phyloP scores from a whole-genome alignment of 2,888 invertebrate species.

The Drosophila barbarae region DNA sequence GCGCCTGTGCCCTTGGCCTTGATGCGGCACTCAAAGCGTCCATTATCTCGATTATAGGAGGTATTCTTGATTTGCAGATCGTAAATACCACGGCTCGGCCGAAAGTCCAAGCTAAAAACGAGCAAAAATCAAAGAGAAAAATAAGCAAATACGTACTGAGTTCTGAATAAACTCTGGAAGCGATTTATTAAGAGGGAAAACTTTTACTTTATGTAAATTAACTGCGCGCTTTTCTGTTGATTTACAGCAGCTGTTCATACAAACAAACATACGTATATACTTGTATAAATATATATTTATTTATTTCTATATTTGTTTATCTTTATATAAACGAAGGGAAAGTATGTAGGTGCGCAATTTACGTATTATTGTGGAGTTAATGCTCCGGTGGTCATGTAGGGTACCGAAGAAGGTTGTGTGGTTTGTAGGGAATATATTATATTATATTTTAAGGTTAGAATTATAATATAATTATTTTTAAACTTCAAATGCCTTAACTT shows the following conservation, averaged over 20 bases:
- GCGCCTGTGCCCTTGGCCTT: conserved; percentile 91
- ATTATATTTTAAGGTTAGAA: background rate
- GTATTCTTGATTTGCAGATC: conserved; percentile 94
- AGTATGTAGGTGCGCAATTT: background rate
- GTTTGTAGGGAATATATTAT: background rate
- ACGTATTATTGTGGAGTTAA: conserved; percentile 9
- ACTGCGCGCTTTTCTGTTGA: conserved; percentile 44
- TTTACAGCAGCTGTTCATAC: conserved; percentile 31
- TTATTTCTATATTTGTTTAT: conserved; percentile 29
- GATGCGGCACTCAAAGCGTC: conserved; percentile 93
- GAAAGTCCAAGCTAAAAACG: conserved; percentile 85
- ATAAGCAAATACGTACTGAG: conserved; percentile 3
- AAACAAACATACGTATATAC: background rate
- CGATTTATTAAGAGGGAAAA: conserved; percentile 40
- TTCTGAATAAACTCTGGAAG: conserved; percentile 19
- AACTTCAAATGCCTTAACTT: background rate
- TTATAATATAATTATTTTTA: background rate
- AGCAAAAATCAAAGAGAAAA: conserved; percentile 15
- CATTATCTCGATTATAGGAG: conserved; percentile 94
- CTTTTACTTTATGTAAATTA: conserved; percentile 62
- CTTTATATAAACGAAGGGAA: conserved; percentile 13
- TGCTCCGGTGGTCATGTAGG: conserved; percentile 1
- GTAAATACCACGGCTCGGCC: conserved; percentile 89
- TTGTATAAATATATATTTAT: background rate
- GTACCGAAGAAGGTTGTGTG: background rate